Evolutionary conservation across 2,888 invertebrate genomes (phyloP), one percentile per base, ranked within the genome.

Genomic region (Cinara cedri): DNA sequence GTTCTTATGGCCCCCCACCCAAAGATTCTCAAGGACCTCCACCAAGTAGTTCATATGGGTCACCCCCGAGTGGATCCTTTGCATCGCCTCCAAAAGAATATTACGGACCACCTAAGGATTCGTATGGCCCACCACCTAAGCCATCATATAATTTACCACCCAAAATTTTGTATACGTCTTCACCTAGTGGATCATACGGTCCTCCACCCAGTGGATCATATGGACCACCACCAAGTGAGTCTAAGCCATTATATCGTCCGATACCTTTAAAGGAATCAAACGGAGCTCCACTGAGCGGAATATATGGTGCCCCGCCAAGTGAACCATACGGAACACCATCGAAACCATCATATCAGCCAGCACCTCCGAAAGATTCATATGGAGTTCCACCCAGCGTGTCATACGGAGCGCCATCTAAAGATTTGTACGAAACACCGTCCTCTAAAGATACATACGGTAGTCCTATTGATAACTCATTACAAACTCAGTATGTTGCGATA

Each of bases 391-490:
- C 82, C 1, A 87, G 87, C 0, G 85, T 72, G 16, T 65, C 65
- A 44, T 83, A 83, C 75, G 84, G 85, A 1, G 86, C 86, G 2
- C 86, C 85, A 1, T 86, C 83, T 3, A 83, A 82, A 62, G 81
- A 82, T 11, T 83, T 84, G 54, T 87, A 88, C 81, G 87, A 87
- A 2, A 80, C 75, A 21, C 82, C 85, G 84, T 80, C 85, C 86
- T 24, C 84, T 83, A 78, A 62, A 34, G 81, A 82, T 0, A 75
- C 81, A 1, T 85, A 84, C 21, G 85, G 85, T 46, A 87, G 87
- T 75, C 84, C 85, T 44, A 84, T 84, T 63, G 84, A 84, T 1
- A 85, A 85, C 26, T 88, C 88, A 82, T 86, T 85, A 49, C 75
- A 81, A 62, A 81, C 82, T 83, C 82, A 82, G 26, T 84, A 83